Evolutionary conservation across 2,797 vertebrate species (phyloP).

Genomic region (Pogonophryne albipinna): DNA sequence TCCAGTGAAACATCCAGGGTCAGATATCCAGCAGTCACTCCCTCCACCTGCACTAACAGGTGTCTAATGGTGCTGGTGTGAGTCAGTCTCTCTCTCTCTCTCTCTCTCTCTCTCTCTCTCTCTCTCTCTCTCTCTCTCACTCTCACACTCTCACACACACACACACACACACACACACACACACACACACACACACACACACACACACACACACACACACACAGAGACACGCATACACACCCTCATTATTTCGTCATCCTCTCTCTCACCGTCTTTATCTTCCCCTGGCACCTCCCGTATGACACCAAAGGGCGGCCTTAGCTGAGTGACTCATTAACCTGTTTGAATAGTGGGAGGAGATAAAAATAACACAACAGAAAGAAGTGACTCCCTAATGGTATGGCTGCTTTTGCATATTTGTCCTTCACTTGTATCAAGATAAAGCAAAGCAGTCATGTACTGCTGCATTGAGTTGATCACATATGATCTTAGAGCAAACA

Average conservation of each 20-base stretch:
- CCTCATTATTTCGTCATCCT: slow-evolving; percentile 17
- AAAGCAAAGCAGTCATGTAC: background rate
- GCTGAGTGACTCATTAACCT: slow-evolving; percentile 60
- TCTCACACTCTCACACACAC: no score
- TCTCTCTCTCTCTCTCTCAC: no score
- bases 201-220: no score
- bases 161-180: no score
- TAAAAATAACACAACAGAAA: background rate
- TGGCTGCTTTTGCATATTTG: background rate
- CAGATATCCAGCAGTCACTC: slow-evolving; percentile 33
- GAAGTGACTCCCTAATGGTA: background rate
- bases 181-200: no score
- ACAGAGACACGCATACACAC: background rate
- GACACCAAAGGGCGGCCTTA: slow-evolving; percentile 26
- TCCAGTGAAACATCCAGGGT: slow-evolving; percentile 16
- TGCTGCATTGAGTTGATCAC: background rate
- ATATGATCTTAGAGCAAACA: no score
- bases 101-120: no score
- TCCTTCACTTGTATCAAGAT: background rate
- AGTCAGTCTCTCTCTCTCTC: background rate
- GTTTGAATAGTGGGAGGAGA: slow-evolving; percentile 35
- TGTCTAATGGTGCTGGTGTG: slow-evolving; percentile 48
- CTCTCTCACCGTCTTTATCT: slow-evolving; percentile 20
- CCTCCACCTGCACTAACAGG: slow-evolving; percentile 60
- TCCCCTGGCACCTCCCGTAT: slow-evolving; percentile 52